Base-by-base conservation (phyloP, 2,888 invertebrate genomes). In the Polyommatus iphigenia region DNA sequence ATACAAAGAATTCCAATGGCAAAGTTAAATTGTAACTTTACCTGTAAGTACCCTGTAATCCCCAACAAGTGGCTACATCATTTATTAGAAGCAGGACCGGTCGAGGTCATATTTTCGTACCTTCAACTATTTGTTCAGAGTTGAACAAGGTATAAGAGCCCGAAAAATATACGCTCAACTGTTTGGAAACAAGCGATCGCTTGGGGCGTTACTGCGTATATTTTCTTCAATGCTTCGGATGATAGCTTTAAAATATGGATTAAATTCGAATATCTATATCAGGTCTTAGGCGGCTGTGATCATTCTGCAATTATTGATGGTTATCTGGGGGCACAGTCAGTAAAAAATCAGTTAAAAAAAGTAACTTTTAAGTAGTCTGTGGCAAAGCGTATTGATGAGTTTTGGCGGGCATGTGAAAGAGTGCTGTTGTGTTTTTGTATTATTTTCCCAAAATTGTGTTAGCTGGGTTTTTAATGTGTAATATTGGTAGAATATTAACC, bases 61-160 rank as follows among this genome's bases (percentile, higher is more conserved):
- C 13, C 29, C 24, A 50, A 75, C 75, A 75, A 7, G 50, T 54
- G 75, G 75, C 75, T 46, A 54, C 54, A 15, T 29, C 29, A 67
- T 24, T 75, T 75, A 54, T 32, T 75, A 54, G 29, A 18, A 24
- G 15, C 29, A 75, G 29, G 54, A 50, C 6, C 50, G 50, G 13
- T 73, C 20, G 73, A 50, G 50, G 41, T 24, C 73, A 73, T 50
- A 73, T 50, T 50, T 73, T 73, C 29, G 41, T 73, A 24, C 46
- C 50, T 73, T 50, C 10, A 73, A 73, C 50, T 73, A 73, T 62
- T 20, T 73, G 73, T 73, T 73, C 20, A 72, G 73, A 73, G 73
- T 50, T 50, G 46, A 73, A 24, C 50, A 72, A 13, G 18, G n/a
- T 62, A 62, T 3, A 24, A 24, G 62, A 13, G 62, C 20, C 24